Evolutionary conservation across 2,797 vertebrate species (phyloP).

Genomic region (Gorsachius magnificus): DNA sequence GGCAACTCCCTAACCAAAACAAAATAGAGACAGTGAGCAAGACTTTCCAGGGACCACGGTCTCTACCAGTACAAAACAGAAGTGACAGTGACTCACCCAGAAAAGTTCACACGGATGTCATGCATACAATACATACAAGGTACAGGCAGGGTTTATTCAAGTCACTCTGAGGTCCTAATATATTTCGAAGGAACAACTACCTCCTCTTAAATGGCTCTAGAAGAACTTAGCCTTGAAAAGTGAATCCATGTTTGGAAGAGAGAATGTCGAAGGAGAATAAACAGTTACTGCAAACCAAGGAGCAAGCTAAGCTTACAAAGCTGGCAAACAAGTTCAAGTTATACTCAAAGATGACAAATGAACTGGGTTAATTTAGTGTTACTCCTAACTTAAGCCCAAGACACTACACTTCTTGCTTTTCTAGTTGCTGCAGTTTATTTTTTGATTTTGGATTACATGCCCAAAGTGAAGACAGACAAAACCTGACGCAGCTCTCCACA

Average conservation of each 20-base stretch:
- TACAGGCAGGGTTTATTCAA: background rate
- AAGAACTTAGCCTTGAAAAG: background rate
- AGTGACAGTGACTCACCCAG: constrained; percentile 2
- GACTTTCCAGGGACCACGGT: background rate
- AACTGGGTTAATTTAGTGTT: background rate
- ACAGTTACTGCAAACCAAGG: background rate
- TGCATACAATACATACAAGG: background rate
- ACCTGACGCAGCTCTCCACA: fast-evolving
- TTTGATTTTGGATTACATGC: background rate
- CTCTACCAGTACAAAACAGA: background rate
- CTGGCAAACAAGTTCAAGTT: background rate
- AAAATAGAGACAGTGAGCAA: background rate
- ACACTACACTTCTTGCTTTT: background rate
- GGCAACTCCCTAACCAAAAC: background rate
- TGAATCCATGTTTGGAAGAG: background rate
- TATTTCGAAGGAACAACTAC: background rate
- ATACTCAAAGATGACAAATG: background rate
- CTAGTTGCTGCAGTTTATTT: background rate
- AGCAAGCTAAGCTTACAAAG: background rate
- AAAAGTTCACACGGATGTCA: background rate
- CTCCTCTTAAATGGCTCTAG: background rate
- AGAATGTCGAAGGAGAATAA: background rate
- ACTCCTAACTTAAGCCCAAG: background rate
- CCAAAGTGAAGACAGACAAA: background rate
- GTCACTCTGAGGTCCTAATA: background rate